phyloP scores from a whole-genome alignment of 1,140 invertebrate genomes.

The Meloidogyne exigua region DNA sequence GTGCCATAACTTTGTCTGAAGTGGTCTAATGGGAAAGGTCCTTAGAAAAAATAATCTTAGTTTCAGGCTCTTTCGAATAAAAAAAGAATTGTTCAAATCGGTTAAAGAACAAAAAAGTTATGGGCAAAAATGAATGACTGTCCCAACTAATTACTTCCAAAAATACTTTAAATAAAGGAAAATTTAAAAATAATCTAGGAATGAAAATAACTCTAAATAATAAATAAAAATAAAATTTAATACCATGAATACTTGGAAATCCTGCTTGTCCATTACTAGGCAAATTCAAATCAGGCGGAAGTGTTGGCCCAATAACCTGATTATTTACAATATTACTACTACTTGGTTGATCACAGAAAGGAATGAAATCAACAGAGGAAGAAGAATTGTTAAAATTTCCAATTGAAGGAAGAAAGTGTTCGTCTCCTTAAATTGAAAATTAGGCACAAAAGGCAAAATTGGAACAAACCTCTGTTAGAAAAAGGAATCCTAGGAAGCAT shows the following conservation, averaged over 20 bases:
- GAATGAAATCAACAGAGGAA: conserved; percentile 9
- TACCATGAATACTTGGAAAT: conserved; percentile 5
- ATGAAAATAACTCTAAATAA: not conserved
- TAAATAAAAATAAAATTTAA: too few species aligned
- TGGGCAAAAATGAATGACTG: too few species aligned
- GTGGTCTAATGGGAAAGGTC: too few species aligned
- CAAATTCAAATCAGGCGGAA: conserved; percentile 26
- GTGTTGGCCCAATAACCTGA: conserved; percentile 25
- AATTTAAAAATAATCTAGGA: too few species aligned
- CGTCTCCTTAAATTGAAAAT: not conserved
- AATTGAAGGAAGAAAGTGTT: conserved; percentile 9
- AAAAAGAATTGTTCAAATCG: too few species aligned
- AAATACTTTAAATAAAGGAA: too few species aligned
- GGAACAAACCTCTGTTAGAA: conserved; percentile 1
- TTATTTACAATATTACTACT: not conserved
- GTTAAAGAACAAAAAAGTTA: too few species aligned
- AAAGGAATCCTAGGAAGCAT: conserved; percentile 12
- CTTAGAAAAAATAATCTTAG: too few species aligned
- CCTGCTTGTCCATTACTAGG: not conserved
- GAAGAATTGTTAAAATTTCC: not conserved
- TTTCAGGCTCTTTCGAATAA: too few species aligned
- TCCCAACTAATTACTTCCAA: too few species aligned
- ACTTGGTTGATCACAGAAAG: conserved; percentile 18
- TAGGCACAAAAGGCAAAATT: not conserved
- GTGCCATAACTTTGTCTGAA: too few species aligned